Conservation (phyloP, 2,113 vertebrate genomes). For the Semnopithecus entellus region DNA sequence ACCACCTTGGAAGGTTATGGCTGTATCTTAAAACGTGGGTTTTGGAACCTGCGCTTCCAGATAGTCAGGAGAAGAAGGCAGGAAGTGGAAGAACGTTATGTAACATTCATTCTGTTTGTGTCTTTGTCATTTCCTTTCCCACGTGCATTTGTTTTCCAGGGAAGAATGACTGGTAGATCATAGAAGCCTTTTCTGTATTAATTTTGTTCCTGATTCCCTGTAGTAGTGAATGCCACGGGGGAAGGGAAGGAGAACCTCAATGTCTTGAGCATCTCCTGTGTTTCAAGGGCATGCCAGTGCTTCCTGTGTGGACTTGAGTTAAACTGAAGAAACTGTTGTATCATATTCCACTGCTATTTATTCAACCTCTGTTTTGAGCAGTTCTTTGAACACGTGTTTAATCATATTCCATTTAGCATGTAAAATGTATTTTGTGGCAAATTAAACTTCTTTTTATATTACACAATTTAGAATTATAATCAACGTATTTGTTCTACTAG, state of each 20-base stretch:
- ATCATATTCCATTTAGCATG: not conserved
- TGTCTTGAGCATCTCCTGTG: not conserved
- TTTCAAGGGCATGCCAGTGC: not conserved
- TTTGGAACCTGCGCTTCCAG: not conserved
- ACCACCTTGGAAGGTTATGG: not conserved
- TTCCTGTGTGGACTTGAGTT: accelerated
- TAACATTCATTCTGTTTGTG: not conserved
- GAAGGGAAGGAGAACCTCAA: not conserved
- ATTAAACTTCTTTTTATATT: not conserved
- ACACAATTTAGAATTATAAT: not conserved
- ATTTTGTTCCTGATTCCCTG: not conserved
- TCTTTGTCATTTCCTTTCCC: not conserved
- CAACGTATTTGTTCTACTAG: not conserved
- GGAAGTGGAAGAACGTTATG: not conserved
- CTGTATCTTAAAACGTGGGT: not conserved
- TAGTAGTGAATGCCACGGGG: not conserved
- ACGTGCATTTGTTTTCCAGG: not conserved
- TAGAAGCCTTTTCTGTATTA: not conserved
- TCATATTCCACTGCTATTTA: not conserved
- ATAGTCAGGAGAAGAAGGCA: not conserved
- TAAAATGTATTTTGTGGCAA: not conserved
- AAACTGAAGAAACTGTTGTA: not conserved
- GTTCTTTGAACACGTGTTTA: not conserved
- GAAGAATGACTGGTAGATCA: not conserved
- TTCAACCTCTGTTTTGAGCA: not conserved